Evolutionary conservation across 2,113 vertebrate genomes (phyloP), one percentile per base, ranked within the genome.

Genomic region (Lanius collurio): DNA sequence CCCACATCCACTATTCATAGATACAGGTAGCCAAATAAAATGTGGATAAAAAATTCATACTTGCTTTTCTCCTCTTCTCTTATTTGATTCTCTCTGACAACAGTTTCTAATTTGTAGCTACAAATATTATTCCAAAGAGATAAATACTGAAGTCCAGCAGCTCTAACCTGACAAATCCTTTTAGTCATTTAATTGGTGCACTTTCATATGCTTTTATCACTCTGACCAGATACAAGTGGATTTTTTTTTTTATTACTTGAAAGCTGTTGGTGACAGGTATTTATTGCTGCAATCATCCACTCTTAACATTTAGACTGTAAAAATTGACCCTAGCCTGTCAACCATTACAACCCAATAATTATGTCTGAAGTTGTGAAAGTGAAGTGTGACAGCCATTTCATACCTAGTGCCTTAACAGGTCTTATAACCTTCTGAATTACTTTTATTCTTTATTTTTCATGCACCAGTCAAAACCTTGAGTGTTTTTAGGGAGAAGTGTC

Each of bases 331-430:
- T 23, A 90, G 22, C 73, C 65, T 91, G 90, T 90, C 90, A 94
- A 83, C 73, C 82, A 84, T 96, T 95, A 87, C 93, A 82, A 70
- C 92, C 31, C 63, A 92, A 80, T 95, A 96, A 95, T 95, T 95
- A 94, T 37, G 64, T 57, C 59, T 92, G 84, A 94, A 85, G 88
- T 37, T 70, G 28, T 78, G 71, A 86, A 93, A 91, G 74, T 82
- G 76, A 90, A 87, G 81, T 80, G 79, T 91, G 95, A 95, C 80
- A 91, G 74, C 37, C 67, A 71, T 87, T 89, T 94, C 86, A 81
- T 85, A 87, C 59, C 41, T 83, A 47, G 52, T 63, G 46, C 80
- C 65, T 88, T 83, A 86, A 35, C 27, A 59, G 41, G 46, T 80
- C 67, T 67, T 92, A 52, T 19, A 93, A 70, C 46, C 18, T 55